These are phyloP conservation scores for Apodemia duryi DNA, from an alignment of 2,888 invertebrate genomes.

Conservation along the genomic window DNA sequence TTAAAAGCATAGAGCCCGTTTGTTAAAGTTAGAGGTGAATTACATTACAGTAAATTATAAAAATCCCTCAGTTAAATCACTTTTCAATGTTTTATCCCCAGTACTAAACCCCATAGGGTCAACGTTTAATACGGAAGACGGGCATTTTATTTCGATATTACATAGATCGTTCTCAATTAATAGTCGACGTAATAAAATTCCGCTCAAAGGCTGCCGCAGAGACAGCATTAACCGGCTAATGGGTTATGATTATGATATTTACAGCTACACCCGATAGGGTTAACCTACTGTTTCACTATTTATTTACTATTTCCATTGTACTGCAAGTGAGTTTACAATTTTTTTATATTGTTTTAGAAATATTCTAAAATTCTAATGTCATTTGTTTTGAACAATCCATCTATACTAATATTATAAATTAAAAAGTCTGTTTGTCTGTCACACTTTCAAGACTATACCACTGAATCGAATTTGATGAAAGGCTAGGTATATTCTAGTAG, in stretches of 20 bases:
- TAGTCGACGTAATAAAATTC: slow-evolving; percentile 58
- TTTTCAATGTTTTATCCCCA: slow-evolving; percentile 8
- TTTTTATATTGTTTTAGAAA: too few relatives aligned
- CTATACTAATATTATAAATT: too few relatives aligned
- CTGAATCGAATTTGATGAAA: too few relatives aligned
- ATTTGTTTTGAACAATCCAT: too few relatives aligned
- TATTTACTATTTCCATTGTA: too few relatives aligned
- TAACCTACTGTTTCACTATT: slow-evolving; percentile 47
- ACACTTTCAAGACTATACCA: too few relatives aligned
- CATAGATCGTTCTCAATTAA: slow-evolving; percentile 53
- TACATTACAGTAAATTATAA: slow-evolving; percentile 7
- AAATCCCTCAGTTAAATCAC: slow-evolving; percentile 1
- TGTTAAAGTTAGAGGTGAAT: background rate
- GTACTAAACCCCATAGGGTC: background rate
- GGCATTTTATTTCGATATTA: slow-evolving; percentile 32
- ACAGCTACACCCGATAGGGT: slow-evolving; percentile 59
- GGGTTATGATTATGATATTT: slow-evolving; percentile 76
- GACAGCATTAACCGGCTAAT: slow-evolving; percentile 70
- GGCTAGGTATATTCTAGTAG: too few relatives aligned
- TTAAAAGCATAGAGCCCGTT: background rate
- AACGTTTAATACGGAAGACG: slow-evolving; percentile 27
- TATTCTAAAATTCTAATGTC: too few relatives aligned
- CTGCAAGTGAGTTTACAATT: too few relatives aligned
- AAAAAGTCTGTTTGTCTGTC: too few relatives aligned
- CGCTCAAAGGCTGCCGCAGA: slow-evolving; percentile 64